Evolutionary conservation across 2,113 vertebrate genomes (phyloP), one percentile per base, ranked within the genome.

Genomic region (Cathartes aura): DNA sequence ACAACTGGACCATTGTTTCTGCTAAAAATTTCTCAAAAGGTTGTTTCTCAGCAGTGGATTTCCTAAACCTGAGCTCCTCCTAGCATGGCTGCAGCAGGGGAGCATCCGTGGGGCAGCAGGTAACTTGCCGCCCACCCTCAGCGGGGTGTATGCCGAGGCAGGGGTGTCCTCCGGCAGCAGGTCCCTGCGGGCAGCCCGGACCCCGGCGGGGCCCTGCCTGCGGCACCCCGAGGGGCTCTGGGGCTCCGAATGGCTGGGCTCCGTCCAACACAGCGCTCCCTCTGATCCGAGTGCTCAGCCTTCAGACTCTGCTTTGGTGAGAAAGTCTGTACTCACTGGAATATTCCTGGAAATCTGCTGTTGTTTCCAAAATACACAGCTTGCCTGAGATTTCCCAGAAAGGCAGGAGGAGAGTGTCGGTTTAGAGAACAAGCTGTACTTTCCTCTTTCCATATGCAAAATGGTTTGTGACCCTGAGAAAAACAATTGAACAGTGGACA

Each of bases 201-300:
- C 4, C 30, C 4, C 0, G 0, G 34, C 1, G 4, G 9, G 16
- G 1, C 19, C 32, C 43, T 24, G 50, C n/a, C 75, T 26, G 10
- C 0, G 4, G 43, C 38, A 2, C 5, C 38, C 19, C 0, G 0
- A 40, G 43, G 14, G 66, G 29, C 12, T 1, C 53, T 2, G 60
- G 53, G 48, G 45, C 56, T 83, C 8, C 2, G 4, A 16, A 12
- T 1, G 15, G 19, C 29, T 11, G 12, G 36, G 22, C 22, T 47
- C 60, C 19, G 5, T 38, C 32, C 52, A 8, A 3, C 4, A 6
- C 53, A 21, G 40, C 0, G 1, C 56, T 84, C 11, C 43, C 27
- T 11, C n/a, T 38, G 21, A 26, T 8, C 20, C 2, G 2, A 56
- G 63, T 5, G 29, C 82, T 15, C 30, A 17, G 45, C 7, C 53